These are phyloP conservation scores for Acrobasis suavella DNA, from an alignment of 2,888 invertebrate species.

Conservation along the genomic window DNA sequence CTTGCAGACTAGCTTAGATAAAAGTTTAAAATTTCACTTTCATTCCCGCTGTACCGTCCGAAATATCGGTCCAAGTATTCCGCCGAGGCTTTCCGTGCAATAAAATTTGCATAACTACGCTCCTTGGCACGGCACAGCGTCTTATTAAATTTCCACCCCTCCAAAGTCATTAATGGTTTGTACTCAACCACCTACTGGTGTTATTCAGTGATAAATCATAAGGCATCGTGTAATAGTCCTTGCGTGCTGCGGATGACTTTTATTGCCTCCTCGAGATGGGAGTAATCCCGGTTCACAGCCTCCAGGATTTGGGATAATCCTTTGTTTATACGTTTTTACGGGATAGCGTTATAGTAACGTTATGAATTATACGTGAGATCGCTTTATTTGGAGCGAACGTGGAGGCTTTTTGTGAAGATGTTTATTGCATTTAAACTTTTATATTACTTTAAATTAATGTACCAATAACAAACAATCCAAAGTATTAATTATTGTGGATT, in stretches of 20 bases:
- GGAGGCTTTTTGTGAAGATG: background rate
- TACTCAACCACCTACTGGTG: conserved; percentile 76
- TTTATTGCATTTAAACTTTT: background rate
- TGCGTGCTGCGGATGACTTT: conserved; percentile 57
- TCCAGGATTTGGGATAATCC: conserved; percentile 61
- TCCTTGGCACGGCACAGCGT: conserved; percentile 69
- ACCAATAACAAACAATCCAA: no score
- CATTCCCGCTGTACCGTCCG: conserved; percentile 14
- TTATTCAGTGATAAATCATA: conserved; percentile 77
- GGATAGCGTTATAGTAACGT: conserved; percentile 31
- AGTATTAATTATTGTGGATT: no score
- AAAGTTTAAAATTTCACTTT: conserved; percentile 8
- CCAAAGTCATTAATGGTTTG: conserved; percentile 78
- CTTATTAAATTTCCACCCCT: conserved; percentile 82
- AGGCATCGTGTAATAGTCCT: conserved; percentile 57
- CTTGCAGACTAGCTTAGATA: background rate
- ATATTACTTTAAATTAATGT: no score
- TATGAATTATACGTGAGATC: conserved; percentile 19
- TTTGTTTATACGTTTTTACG: conserved; percentile 62
- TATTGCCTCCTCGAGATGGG: conserved; percentile 68
- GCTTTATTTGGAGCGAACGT: conserved; percentile 3
- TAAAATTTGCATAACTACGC: conserved; percentile 82
- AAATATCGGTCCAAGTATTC: conserved; percentile 48
- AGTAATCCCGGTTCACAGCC: conserved; percentile 54
- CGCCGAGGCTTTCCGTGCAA: conserved; percentile 69